Conservation (phyloP, 2,797 vertebrate species). For the Notolepis coatsorum region DNA sequence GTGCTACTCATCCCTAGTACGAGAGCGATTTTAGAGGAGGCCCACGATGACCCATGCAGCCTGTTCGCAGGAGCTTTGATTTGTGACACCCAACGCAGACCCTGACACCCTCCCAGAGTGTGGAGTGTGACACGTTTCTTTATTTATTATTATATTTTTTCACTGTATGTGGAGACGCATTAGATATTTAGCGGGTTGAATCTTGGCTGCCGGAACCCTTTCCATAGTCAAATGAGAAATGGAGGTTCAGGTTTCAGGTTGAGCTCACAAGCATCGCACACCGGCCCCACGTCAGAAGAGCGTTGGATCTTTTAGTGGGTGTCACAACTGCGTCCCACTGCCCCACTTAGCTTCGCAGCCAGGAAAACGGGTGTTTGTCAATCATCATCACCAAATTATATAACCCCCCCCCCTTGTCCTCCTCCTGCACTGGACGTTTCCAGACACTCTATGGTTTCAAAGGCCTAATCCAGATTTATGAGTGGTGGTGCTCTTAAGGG, state of each 20-base stretch:
- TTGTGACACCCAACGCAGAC: too few relatives aligned
- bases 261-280: slow-evolving; percentile 32
- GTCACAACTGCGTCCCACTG: slow-evolving; percentile 10
- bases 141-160: too few relatives aligned
- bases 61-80: too few relatives aligned
- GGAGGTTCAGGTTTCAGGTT: slow-evolving; percentile 60
- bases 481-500: slow-evolving; percentile 7
- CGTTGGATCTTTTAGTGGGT: background rate
- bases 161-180: slow-evolving; percentile 58
- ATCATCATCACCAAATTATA: slow-evolving; percentile 13
- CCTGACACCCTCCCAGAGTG: too few relatives aligned
- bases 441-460: slow-evolving; percentile 16
- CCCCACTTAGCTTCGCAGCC: background rate
- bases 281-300: slow-evolving; percentile 1
- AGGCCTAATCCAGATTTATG: slow-evolving; percentile 25
- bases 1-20: too few relatives aligned
- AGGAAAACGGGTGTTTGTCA: background rate
- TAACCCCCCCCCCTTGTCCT: background rate
- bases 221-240: slow-evolving; percentile 58
- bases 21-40: too few relatives aligned
- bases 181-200: slow-evolving; percentile 74
- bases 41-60: too few relatives aligned
- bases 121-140: too few relatives aligned
- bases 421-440: background rate
- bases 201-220: slow-evolving; percentile 64